phyloP scores from a whole-genome alignment of 2,797 vertebrate species.

The Chromobotia macracanthus region DNA sequence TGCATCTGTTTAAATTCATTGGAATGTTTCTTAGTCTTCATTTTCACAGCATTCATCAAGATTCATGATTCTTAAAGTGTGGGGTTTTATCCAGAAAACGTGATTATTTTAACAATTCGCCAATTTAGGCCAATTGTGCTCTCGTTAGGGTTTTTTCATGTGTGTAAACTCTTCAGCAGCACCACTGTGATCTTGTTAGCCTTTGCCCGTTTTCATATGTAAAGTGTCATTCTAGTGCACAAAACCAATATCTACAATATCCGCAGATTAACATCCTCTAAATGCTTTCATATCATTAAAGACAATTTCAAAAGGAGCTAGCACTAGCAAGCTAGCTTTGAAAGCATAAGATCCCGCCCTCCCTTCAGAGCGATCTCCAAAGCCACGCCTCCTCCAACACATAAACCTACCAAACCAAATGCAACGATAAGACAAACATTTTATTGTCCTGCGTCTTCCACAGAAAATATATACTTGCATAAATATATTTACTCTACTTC shows the following conservation, averaged over 20 bases:
- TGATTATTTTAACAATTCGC: conserved; percentile 16
- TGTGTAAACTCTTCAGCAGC: background rate
- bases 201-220: background rate
- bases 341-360: no score
- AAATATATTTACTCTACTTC: no score
- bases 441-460: no score
- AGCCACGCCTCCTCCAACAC: no score
- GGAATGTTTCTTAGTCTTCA: background rate
- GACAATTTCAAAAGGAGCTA: no score
- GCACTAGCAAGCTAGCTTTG: no score
- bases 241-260: background rate
- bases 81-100: conserved; percentile 3
- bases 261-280: background rate
- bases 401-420: no score
- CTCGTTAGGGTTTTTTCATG: background rate
- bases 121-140: conserved; percentile 18
- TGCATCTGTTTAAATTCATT: background rate
- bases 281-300: no score
- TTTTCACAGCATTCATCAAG: conserved; percentile 27
- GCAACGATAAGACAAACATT: no score
- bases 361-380: no score
- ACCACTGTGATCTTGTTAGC: background rate
- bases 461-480: no score
- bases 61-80: conserved; percentile 7
- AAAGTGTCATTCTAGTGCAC: background rate